These are phyloP conservation scores for Oryctolagus cuniculus DNA, from an alignment of 2,113 vertebrate species.

Conservation along the genomic window DNA sequence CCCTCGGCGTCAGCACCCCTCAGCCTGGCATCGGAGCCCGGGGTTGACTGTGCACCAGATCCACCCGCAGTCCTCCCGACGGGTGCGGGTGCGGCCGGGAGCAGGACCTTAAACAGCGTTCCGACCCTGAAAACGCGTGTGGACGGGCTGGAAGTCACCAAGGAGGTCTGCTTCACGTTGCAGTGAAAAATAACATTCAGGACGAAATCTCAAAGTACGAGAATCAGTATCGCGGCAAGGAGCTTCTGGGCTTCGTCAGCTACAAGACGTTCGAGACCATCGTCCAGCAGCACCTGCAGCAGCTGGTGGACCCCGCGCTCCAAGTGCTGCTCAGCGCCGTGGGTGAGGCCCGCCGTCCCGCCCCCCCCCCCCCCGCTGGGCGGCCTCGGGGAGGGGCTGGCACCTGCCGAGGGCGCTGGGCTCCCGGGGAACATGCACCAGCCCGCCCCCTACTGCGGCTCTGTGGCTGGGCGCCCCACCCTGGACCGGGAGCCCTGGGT, in stretches of 20 bases:
- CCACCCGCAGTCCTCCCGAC: no score
- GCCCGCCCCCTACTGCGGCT: no score
- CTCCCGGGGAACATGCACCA: no score
- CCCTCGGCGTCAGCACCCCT: no score
- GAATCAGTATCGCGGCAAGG: constrained; percentile 88
- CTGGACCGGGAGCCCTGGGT: no score
- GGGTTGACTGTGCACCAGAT: no score
- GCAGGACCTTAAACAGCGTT: no score
- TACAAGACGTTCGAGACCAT: constrained; percentile 90
- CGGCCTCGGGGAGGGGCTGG: not conserved
- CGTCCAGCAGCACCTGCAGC: constrained; percentile 86
- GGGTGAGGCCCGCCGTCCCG: constrained; percentile 62
- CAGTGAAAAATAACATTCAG: constrained; percentile 83
- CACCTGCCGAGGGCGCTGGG: no score
- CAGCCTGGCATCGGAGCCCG: no score
- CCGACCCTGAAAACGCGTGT: not conserved
- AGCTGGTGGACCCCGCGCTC: constrained; percentile 88
- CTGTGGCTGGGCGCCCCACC: no score
- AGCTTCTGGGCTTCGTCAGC: constrained; percentile 91
- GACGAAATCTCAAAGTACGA: constrained; percentile 85
- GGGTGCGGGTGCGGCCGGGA: no score
- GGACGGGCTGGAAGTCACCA: not conserved
- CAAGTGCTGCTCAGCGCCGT: constrained; percentile 81
- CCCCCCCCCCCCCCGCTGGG: no score
- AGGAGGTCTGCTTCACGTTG: not conserved